Evolutionary conservation across 2,797 vertebrate species (phyloP), one percentile per base, ranked within the genome.

Genomic region (Danio albolineatus): DNA sequence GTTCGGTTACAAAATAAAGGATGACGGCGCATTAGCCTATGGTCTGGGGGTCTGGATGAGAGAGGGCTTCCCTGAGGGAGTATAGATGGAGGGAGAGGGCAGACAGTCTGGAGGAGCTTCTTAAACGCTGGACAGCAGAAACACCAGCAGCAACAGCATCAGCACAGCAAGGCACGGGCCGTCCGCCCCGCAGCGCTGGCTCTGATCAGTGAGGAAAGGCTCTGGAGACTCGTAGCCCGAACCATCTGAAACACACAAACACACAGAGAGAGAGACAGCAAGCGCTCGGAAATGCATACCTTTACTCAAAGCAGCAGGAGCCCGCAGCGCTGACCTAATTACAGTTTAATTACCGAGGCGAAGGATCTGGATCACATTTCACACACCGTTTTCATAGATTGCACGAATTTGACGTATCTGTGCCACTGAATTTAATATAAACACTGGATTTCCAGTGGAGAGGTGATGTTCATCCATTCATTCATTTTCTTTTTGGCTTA

Each of bases 191-290:
- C 84, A 93, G 61, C 87, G 82, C 0, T 92, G 95, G 90, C 95
- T 95, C 85, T 95, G 96, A 86, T 96, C 97, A 88, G 96, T 98
- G 93, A 98, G 95, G 90, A 98, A 97, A 19, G 97, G 97, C 91
- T 99, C 97, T 0, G 97, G 97, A 82, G 96, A 96, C 84, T 98
- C 96, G 2, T 97, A 98, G 79, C 96, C 95, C 46, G 95, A 97
- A 85, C 98, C 96, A 82, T 98, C 97, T 99, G 91, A 13, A 87
- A 88, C 84, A 79, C 53, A 90, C 16, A 75, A 60, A 69, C 60
- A 62, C 43, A 74, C 59, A 46, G 60, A 72, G 65, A 78, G 56
- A 82, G 48, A 76, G 83, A 84, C 59, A 73, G 65, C 69, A 51
- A 85, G 82, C 73, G 81, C 48, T 48, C 71, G 4, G 78, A 88